Evolutionary conservation across 2,113 vertebrate genomes (phyloP).

Genomic region (Tympanuchus pallidicinctus): DNA sequence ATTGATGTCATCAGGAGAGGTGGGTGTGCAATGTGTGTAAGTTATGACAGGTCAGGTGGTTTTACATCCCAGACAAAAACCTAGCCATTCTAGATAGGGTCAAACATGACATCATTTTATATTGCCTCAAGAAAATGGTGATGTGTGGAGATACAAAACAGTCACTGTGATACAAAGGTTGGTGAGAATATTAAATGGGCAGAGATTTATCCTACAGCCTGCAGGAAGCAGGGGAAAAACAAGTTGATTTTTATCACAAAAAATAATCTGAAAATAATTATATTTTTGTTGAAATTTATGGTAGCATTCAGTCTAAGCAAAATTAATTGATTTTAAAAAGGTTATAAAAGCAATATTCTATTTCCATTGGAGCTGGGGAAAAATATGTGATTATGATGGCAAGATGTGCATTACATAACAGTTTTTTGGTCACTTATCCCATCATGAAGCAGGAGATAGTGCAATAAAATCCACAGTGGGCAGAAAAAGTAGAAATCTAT

Average conservation of each 20-base stretch:
- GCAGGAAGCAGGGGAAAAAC: neutral
- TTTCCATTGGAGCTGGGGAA: neutral
- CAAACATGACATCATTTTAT: neutral
- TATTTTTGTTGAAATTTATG: neutral
- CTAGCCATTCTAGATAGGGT: neutral
- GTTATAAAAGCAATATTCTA: neutral
- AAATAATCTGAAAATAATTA: neutral
- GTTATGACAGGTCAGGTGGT: neutral
- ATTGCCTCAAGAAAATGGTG: neutral
- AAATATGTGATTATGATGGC: neutral
- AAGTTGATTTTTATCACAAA: neutral
- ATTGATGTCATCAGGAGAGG: neutral
- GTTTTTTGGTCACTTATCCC: neutral
- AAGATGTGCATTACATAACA: neutral
- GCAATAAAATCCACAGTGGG: neutral
- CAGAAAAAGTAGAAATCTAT: neutral
- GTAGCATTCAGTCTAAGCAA: neutral
- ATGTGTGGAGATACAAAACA: neutral
- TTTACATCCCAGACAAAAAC: conserved; percentile 7
- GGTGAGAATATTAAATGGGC: neutral
- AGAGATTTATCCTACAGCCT: neutral
- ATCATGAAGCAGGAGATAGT: neutral
- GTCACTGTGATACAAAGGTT: neutral
- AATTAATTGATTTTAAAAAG: neutral
- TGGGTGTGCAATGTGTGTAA: neutral